Conservation (phyloP, 1,140 invertebrate species). For the Pemphigus obesinymphae region DNA sequence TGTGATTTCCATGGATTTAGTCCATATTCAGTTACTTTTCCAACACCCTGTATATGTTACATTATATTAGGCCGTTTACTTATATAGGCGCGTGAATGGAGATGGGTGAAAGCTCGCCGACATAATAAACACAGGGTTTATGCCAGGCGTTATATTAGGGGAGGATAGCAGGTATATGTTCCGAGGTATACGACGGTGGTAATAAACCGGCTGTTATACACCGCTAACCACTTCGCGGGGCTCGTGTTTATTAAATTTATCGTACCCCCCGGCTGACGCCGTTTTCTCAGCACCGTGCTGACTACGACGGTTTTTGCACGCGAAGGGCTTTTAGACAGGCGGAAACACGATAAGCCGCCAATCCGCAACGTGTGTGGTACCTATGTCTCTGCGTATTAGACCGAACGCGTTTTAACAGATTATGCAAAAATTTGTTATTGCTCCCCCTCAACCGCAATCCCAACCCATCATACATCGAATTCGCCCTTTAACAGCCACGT, state of each 20-base stretch:
- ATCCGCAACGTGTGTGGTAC: neutral
- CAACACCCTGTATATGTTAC: too few relatives aligned
- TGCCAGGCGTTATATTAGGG: too few relatives aligned
- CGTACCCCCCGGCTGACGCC: neutral
- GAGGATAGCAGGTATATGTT: neutral
- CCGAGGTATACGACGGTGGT: neutral
- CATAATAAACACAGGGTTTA: neutral
- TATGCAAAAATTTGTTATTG: constrained; percentile 3
- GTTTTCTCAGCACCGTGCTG: neutral
- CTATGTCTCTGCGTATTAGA: neutral
- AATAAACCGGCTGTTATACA: constrained; percentile 30
- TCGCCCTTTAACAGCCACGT: too few relatives aligned
- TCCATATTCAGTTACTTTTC: too few relatives aligned
- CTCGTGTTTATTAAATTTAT: constrained; percentile 32
- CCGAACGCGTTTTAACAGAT: neutral
- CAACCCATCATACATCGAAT: too few relatives aligned
- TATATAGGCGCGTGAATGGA: neutral
- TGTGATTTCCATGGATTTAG: too few relatives aligned
- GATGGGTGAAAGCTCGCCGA: neutral
- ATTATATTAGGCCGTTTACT: neutral
- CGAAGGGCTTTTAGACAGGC: neutral
- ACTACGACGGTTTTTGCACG: neutral
- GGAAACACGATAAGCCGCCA: neutral
- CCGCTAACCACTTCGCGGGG: constrained; percentile 5
- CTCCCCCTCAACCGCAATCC: too few relatives aligned